Conservation (phyloP, 2,797 vertebrate genomes). For the Rousettus madagascariensis region DNA sequence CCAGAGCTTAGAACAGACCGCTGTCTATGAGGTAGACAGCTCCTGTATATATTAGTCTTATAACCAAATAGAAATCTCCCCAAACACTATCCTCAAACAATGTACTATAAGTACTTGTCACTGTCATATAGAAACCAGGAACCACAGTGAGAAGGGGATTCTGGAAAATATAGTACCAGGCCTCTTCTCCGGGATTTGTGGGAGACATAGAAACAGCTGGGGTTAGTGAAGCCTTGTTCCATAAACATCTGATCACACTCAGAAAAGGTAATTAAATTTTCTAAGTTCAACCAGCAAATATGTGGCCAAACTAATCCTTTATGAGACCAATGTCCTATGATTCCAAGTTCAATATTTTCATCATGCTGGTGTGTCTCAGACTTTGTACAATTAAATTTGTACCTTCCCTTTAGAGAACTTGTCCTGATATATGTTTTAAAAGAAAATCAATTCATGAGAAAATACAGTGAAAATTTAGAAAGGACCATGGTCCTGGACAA, state of each 20-base stretch:
- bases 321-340: neutral
- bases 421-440: neutral
- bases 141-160: neutral
- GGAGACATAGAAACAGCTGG: neutral
- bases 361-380: neutral
- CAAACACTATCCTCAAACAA: neutral
- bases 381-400: neutral
- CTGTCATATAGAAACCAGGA: neutral
- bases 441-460: neutral
- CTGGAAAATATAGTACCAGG: neutral
- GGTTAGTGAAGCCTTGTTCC: neutral
- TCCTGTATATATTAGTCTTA: neutral
- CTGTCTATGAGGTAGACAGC: rapidly evolving
- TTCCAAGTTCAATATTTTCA: neutral
- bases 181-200: neutral
- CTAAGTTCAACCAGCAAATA: neutral
- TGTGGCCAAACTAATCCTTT: neutral
- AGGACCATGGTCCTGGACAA: neutral
- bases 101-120: neutral
- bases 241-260: neutral
- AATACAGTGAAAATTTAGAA: neutral
- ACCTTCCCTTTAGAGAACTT: neutral
- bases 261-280: neutral
- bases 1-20: neutral
- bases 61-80: neutral